Conservation (phyloP, 2,113 vertebrate species). For the Ellobius talpinus region DNA sequence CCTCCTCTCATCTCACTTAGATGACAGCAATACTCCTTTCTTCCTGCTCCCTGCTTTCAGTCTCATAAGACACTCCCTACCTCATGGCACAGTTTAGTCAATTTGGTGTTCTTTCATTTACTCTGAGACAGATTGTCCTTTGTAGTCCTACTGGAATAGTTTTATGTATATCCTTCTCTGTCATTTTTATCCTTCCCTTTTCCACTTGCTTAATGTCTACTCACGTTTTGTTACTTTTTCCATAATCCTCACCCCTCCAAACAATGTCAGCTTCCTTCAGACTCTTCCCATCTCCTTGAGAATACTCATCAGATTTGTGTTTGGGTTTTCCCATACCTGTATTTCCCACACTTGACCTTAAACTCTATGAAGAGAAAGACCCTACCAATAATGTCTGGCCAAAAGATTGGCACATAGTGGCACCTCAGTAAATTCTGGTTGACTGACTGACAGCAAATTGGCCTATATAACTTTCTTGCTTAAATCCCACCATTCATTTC, state of each 20-base stretch:
- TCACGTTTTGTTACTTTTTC: neutral
- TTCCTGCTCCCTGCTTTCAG: neutral
- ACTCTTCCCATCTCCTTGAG: neutral
- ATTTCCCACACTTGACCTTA: neutral
- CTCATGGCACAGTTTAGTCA: neutral
- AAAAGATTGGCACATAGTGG: neutral
- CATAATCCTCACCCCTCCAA: neutral
- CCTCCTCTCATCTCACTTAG: neutral
- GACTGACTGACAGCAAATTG: slow-evolving; percentile 4
- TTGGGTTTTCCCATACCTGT: neutral
- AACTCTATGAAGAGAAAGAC: slow-evolving; percentile 36
- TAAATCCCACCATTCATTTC: slow-evolving; percentile 25
- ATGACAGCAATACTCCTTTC: neutral
- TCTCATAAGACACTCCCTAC: neutral
- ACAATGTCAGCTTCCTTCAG: neutral
- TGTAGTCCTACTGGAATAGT: neutral
- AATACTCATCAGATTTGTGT: neutral
- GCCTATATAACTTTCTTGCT: neutral
- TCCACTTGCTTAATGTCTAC: neutral
- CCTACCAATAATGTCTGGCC: neutral
- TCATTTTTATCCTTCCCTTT: neutral
- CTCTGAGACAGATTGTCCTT: neutral
- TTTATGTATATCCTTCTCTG: neutral
- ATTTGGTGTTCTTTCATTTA: neutral
- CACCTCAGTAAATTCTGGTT: slow-evolving; percentile 50